A percentile compares a stretch with the other conserved stretches of the same genome.
Conservation (phyloP, 2,888 invertebrate species). For the Ochlodes sylvanus region DNA sequence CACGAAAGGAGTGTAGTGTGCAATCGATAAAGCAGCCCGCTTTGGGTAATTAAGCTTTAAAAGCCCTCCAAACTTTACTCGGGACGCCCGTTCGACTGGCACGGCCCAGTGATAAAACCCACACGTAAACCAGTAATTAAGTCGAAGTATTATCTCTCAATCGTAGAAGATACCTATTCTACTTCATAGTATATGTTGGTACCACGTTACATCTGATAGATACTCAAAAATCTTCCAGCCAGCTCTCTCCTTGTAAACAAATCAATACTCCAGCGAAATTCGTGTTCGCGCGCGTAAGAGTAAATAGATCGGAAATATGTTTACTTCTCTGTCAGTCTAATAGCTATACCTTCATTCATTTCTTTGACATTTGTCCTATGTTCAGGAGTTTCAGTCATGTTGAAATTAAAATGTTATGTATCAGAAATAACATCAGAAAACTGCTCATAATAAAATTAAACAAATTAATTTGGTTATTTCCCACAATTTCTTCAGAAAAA, state of each 20-base stretch:
- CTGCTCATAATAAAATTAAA: no score
- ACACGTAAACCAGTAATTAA: conserved; percentile 79
- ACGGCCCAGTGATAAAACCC: conserved; percentile 73
- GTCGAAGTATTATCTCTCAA: conserved; percentile 73
- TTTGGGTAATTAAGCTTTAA: conserved; percentile 71
- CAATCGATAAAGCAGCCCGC: conserved; percentile 80
- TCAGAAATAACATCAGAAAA: no score
- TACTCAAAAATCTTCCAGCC: conserved; percentile 59
- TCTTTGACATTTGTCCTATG: conserved; percentile 8
- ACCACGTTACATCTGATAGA: conserved; percentile 3
- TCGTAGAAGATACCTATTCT: conserved; percentile 67
- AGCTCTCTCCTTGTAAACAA: conserved; percentile 76
- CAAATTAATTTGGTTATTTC: no score
- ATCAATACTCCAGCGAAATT: conserved; percentile 72
- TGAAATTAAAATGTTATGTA: no score
- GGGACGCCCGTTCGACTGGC: conserved; percentile 63
- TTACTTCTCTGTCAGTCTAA: conserved; percentile 39
- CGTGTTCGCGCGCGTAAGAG: conserved; percentile 65
- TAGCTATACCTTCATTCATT: no score
- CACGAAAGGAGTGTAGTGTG: conserved; percentile 62
- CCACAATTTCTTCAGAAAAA: no score
- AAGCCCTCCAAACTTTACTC: conserved; percentile 63
- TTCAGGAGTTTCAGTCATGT: conserved; percentile 11
- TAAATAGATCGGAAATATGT: conserved; percentile 47
- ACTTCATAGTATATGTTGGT: conserved; percentile 55